Percentiles rank a stretch among this genome's conserved stretches.
Evolutionary conservation across 2,888 invertebrate genomes (phyloP).

Genomic region (Synanthedon formicaeformis): DNA sequence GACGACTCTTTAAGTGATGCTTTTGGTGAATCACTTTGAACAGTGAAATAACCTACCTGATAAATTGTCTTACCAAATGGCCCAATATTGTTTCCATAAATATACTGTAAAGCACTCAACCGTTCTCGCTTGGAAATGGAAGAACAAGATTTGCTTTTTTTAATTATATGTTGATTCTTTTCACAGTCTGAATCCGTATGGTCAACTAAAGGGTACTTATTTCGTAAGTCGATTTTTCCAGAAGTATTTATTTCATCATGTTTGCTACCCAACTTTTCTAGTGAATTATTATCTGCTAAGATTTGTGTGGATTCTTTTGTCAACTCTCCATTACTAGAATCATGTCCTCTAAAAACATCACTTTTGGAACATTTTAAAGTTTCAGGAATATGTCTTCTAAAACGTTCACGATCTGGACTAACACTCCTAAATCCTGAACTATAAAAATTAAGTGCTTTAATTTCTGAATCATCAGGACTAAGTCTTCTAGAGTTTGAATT

Average conservation of each 20-base stretch:
- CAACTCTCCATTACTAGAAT: no score
- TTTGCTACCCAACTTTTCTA: no score
- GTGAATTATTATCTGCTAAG: no score
- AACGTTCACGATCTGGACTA: background rate
- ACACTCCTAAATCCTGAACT: conserved; percentile 2
- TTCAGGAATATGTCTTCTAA: background rate
- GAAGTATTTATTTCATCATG: no score
- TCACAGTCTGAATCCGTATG: no score
- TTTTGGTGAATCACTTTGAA: conserved; percentile 17
- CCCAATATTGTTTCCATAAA: conserved; percentile 28
- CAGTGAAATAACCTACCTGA: conserved; percentile 46
- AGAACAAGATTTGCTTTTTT: conserved; percentile 25
- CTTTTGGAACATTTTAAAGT: background rate
- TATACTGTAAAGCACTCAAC: conserved; percentile 33
- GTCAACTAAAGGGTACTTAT: no score
- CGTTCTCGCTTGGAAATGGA: conserved; percentile 15
- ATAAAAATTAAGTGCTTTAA: background rate
- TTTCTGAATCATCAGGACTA: no score
- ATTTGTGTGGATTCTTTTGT: no score
- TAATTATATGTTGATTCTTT: conserved; percentile 1
- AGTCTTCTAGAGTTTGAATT: background rate
- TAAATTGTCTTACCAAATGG: conserved; percentile 32
- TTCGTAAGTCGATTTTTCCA: no score
- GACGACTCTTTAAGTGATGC: conserved; percentile 9
- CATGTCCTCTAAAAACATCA: no score